Evolutionary conservation across 1,140 invertebrate genomes (phyloP).

Genomic region (Conus ventricosus): DNA sequence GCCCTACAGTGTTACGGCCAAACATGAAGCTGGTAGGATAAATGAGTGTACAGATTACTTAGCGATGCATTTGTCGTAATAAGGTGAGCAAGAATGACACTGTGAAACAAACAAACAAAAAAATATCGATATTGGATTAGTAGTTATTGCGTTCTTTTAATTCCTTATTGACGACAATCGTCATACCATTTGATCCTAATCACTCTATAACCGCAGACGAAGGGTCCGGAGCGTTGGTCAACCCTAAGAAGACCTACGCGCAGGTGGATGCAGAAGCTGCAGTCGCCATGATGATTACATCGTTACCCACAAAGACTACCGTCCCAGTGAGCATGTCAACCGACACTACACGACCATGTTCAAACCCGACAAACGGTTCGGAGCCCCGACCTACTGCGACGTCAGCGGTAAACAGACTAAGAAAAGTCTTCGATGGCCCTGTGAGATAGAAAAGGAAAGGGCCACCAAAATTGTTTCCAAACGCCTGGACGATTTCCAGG

Average conservation of each 20-base stretch:
- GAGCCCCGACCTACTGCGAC: conserved; percentile 71
- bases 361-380: conserved; percentile 56
- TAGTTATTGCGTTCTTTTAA: neutral
- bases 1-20: too few relatives aligned
- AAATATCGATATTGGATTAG: too few relatives aligned
- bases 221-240: conserved; percentile 70
- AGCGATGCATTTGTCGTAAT: too few relatives aligned
- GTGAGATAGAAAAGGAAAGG: conserved; percentile 66
- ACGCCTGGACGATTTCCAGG: conserved; percentile 71
- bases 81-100: too few relatives aligned
- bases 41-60: too few relatives aligned
- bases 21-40: too few relatives aligned
- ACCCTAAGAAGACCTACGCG: conserved; percentile 69
- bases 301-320: conserved; percentile 66
- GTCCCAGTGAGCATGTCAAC: conserved; percentile 65
- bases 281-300: conserved; percentile 70
- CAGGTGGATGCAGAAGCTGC: conserved; percentile 66
- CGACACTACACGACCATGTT: conserved; percentile 67
- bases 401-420: conserved; percentile 64
- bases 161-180: too few relatives aligned
- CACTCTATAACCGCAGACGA: conserved; percentile 54
- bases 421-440: conserved; percentile 69
- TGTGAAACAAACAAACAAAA: too few relatives aligned
- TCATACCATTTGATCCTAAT: neutral
- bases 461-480: conserved; percentile 69